phyloP scores from a whole-genome alignment of 2,797 vertebrate species.

The Nyctibius grandis region DNA sequence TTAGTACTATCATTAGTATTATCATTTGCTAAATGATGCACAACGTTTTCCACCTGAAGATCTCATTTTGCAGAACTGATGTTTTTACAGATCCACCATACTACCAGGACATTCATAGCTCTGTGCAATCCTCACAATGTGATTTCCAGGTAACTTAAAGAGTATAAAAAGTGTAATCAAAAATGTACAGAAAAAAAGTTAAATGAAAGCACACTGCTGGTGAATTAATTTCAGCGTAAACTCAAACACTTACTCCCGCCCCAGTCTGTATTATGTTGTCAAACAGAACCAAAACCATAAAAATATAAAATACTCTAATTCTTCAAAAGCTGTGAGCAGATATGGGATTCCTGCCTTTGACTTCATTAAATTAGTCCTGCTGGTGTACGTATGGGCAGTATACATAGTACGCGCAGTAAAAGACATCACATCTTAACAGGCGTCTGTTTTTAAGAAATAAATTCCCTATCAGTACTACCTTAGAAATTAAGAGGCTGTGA shows the following conservation, averaged over 20 bases:
- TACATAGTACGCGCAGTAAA: not conserved
- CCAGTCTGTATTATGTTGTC: not conserved
- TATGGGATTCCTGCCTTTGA: not conserved
- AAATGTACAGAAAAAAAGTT: not conserved
- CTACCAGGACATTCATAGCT: not conserved
- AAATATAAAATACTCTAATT: not conserved
- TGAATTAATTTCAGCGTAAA: not conserved
- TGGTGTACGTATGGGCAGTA: rapidly evolving
- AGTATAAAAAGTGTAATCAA: not conserved
- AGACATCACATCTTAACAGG: not conserved
- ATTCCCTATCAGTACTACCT: not conserved
- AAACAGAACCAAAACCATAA: not conserved
- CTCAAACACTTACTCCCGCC: not conserved
- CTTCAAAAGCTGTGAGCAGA: not conserved
- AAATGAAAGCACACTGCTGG: not conserved
- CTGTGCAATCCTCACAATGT: not conserved
- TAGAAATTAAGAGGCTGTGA: not conserved
- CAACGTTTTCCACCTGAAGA: not conserved
- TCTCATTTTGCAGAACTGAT: not conserved
- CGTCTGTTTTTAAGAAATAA: not conserved
- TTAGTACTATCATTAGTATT: no score
- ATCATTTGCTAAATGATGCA: not conserved
- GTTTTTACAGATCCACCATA: not conserved
- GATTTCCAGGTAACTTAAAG: not conserved
- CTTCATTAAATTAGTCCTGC: not conserved